A percentile compares a stretch with the other conserved stretches of the same genome.
Evolutionary conservation across 2,113 vertebrate species (phyloP).

Genomic region (Ceuthmochares aereus): DNA sequence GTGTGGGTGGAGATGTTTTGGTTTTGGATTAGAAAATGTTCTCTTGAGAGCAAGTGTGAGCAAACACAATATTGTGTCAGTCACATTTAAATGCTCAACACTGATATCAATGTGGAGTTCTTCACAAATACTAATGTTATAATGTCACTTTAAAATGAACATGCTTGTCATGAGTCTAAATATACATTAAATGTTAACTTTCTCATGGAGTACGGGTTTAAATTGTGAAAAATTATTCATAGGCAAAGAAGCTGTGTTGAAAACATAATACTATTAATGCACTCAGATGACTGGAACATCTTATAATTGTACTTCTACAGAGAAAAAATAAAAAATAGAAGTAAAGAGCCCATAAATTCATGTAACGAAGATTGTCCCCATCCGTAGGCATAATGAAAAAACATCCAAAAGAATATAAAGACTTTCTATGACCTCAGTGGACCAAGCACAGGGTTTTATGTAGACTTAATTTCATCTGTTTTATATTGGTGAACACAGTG

Average conservation of each 20-base stretch:
- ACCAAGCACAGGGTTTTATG: not conserved
- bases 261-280: not conserved
- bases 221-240: not conserved
- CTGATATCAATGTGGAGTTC: not conserved
- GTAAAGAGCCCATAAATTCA: not conserved
- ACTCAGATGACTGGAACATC: not conserved
- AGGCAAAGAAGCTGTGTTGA: not conserved
- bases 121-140: not conserved
- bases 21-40: not conserved
- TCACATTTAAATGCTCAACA: not conserved
- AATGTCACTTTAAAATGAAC: no score
- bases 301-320: not conserved
- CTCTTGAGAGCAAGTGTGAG: not conserved
- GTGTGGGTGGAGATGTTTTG: not conserved
- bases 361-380: not conserved
- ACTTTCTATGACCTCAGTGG: not conserved
- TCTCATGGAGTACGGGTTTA: not conserved
- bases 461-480: not conserved
- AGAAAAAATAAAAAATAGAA: not conserved
- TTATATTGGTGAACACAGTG: not conserved
- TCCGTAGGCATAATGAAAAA: not conserved
- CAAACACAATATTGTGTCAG: not conserved
- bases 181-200: not conserved
- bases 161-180: not conserved
- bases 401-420: not conserved